Percentiles rank a stretch among this genome's conserved stretches.
phyloP scores from a whole-genome alignment of 2,113 vertebrate species.

The Myotis yumanensis region DNA sequence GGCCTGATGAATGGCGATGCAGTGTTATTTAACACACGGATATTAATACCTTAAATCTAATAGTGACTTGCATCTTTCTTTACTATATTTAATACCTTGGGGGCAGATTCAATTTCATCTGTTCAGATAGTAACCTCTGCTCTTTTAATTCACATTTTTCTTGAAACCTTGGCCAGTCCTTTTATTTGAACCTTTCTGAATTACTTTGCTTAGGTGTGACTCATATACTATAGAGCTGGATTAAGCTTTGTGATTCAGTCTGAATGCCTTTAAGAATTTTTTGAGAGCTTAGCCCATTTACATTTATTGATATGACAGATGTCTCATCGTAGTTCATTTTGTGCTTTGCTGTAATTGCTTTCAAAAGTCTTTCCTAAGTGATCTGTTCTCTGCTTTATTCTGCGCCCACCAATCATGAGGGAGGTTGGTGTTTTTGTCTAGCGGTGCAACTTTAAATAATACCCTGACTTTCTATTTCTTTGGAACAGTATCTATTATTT shows the following conservation, averaged over 20 bases:
- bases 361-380: background rate
- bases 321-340: background rate
- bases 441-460: background rate
- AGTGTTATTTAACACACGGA: background rate
- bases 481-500: background rate
- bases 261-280: background rate
- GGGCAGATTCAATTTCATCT: background rate
- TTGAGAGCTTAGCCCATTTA: slow-evolving; percentile 27
- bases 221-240: background rate
- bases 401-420: background rate
- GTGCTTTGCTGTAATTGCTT: slow-evolving; percentile 5
- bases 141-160: slow-evolving; percentile 47
- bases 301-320: background rate
- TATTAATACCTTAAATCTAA: background rate
- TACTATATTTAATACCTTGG: background rate
- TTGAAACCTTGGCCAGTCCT: background rate
- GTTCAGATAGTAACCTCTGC: background rate
- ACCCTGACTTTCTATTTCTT: background rate
- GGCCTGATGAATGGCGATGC: background rate
- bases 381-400: background rate
- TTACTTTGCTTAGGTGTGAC: background rate
- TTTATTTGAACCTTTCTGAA: background rate
- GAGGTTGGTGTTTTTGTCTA: background rate
- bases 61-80: background rate
- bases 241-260: slow-evolving; percentile 26